Percentiles rank a stretch among this genome's conserved stretches.
Conservation (phyloP, 2,797 vertebrate species). For the Rhodeus uyekii region DNA sequence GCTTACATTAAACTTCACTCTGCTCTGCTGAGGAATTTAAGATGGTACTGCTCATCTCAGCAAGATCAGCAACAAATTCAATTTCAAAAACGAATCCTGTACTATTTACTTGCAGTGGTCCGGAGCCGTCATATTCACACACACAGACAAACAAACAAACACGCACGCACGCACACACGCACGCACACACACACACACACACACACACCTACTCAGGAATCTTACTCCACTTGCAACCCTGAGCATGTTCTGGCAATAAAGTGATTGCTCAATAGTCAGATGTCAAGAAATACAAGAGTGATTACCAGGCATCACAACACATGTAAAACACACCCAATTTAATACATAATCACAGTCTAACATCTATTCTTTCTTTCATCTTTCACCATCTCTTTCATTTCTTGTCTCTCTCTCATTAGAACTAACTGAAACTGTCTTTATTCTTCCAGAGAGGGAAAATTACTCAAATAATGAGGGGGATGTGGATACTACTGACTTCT, state of each 20-base stretch:
- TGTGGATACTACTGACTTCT: background rate
- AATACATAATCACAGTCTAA: background rate
- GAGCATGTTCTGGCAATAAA: slow-evolving; percentile 7
- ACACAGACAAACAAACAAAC: background rate
- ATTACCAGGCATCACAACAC: background rate
- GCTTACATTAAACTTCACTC: background rate
- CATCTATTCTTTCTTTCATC: background rate
- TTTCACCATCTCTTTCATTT: background rate
- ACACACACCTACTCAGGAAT: background rate
- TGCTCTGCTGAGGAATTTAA: slow-evolving; percentile 3
- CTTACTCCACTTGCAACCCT: background rate
- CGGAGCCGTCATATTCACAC: background rate
- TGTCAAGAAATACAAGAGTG: slow-evolving; percentile 1
- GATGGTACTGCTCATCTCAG: slow-evolving; percentile 8
- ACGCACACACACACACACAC: slow-evolving; percentile 13
- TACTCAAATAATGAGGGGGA: background rate
- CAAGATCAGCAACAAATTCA: background rate
- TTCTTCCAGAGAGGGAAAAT: background rate
- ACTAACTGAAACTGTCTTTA: background rate
- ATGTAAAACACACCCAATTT: background rate
- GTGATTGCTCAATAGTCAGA: slow-evolving; percentile 25
- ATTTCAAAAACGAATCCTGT: background rate
- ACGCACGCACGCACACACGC: slow-evolving; percentile 4
- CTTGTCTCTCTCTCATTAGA: background rate
- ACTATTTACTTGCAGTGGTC: slow-evolving; percentile 21